phyloP scores from a whole-genome alignment of 1,140 invertebrate genomes.

The Zaprionus camerounensis region DNA sequence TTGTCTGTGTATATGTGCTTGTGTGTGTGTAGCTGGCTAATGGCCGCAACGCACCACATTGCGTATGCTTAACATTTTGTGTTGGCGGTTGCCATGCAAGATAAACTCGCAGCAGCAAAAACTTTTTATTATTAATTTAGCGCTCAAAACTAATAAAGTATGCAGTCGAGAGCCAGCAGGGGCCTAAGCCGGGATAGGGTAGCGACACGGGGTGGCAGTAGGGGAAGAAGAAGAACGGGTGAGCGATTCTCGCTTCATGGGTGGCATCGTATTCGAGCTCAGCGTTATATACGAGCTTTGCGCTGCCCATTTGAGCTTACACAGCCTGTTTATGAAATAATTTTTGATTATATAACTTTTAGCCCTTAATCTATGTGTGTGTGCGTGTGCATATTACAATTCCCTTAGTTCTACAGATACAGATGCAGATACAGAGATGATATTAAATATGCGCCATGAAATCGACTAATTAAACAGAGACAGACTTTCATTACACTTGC shows the following conservation, averaged over 20 bases:
- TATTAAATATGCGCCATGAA: conserved; percentile 12
- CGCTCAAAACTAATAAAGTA: conserved; percentile 75
- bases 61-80: conserved; percentile 63
- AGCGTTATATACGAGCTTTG: conserved; percentile 21
- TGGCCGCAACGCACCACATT: conserved; percentile 43
- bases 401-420: neutral
- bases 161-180: conserved; percentile 22
- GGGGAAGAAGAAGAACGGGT: neutral
- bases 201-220: neutral
- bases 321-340: conserved; percentile 63
- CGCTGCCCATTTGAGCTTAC: conserved; percentile 36
- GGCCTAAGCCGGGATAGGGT: conserved; percentile 12
- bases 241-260: neutral
- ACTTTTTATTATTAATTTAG: conserved; percentile 80
- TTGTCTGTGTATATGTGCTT: conserved; percentile 12
- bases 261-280: conserved; percentile 12
- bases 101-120: conserved; percentile 62
- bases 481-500: neutral
- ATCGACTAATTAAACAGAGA: neutral
- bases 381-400: neutral
- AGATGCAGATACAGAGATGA: neutral
- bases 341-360: conserved; percentile 67
- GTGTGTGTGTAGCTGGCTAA: conserved; percentile 21
- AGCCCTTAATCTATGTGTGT: conserved; percentile 38
- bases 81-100: conserved; percentile 38